Percentiles rank a stretch among this genome's conserved stretches.
Conservation (phyloP, 2,797 vertebrate genomes). For the Phalanger gymnotis region DNA sequence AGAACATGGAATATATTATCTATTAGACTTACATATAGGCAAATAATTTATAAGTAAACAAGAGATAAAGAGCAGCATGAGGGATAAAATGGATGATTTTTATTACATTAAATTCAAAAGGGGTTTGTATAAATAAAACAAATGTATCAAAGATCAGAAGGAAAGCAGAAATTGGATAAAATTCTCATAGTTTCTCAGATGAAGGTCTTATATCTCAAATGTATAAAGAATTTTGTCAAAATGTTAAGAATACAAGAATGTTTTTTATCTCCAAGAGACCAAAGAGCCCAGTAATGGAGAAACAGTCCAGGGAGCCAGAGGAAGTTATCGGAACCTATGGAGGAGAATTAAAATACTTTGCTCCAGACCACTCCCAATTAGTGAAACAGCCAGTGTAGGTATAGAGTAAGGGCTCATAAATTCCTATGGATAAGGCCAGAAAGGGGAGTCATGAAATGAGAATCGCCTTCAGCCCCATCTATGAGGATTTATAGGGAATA, state of each 20-base stretch:
- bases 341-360: neutral
- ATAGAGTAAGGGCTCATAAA: neutral
- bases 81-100: neutral
- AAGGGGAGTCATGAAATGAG: neutral
- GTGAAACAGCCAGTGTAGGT: neutral
- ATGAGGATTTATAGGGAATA: neutral
- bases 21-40: neutral
- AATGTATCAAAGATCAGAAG: neutral
- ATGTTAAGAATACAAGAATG: neutral
- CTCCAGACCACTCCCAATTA: neutral
- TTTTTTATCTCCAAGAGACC: neutral
- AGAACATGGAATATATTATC: neutral
- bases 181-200: neutral
- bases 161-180: neutral
- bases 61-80: neutral
- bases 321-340: no score
- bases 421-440: neutral
- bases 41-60: neutral
- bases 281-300: neutral
- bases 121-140: neutral
- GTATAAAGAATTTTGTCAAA: neutral
- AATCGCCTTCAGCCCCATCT: neutral
- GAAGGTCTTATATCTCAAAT: neutral
- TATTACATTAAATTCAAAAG: neutral
- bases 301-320: neutral